These are phyloP conservation scores for Melikaiella ostensackeni DNA, from an alignment of 2,888 invertebrate genomes.

Conservation along the genomic window DNA sequence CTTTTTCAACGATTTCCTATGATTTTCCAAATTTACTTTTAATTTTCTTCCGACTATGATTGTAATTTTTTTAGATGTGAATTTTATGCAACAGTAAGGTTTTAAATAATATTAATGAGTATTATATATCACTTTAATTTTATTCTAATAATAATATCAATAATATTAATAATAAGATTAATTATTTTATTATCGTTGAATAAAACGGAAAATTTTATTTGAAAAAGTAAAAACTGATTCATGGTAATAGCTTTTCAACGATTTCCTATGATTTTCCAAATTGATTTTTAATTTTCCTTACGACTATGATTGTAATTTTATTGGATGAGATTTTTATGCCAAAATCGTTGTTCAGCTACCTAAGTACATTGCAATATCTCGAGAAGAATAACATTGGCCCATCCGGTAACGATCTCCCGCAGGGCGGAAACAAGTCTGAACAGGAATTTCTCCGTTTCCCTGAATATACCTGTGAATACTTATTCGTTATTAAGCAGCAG, in stretches of 20 bases:
- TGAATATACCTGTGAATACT: constrained; percentile 18
- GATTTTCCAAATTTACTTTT: neutral
- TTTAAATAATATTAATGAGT: no score
- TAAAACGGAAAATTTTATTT: neutral
- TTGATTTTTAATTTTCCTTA: neutral
- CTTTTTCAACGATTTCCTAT: neutral
- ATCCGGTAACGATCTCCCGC: constrained; percentile 18
- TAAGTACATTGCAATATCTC: neutral
- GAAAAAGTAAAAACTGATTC: neutral
- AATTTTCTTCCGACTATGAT: no score
- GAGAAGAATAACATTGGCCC: constrained; percentile 2
- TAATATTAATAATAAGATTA: no score
- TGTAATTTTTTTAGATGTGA: neutral
- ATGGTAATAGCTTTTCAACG: neutral
- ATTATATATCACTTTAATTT: no score
- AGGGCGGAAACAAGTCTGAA: constrained; percentile 33
- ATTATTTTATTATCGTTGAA: neutral
- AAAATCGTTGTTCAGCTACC: neutral
- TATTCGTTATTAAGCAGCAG: constrained; percentile 13
- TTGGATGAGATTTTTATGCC: neutral
- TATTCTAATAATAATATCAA: no score
- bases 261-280: neutral
- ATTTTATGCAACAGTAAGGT: no score
- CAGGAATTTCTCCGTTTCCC: constrained; percentile 7
- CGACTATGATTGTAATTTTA: neutral